Evolutionary conservation across 2,888 invertebrate genomes (phyloP).

Genomic region (Leptinotarsa juncta): DNA sequence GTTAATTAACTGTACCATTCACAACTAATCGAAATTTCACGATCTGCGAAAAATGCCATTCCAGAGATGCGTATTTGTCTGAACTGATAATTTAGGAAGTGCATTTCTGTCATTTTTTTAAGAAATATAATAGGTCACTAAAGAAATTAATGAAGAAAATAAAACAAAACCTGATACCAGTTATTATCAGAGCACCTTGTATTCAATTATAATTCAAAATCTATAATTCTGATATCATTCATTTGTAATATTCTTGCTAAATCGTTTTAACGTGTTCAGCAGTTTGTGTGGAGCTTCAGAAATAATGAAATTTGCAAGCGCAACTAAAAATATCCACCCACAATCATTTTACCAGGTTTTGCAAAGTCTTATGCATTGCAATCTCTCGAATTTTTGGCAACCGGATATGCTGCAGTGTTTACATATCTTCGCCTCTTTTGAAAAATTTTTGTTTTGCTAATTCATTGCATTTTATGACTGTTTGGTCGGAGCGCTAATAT

Average conservation of each 20-base stretch:
- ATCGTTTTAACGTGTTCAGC: neutral
- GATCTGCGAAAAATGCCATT: too few relatives aligned
- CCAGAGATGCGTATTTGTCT: too few relatives aligned
- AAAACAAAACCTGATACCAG: too few relatives aligned
- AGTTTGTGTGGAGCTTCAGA: slow-evolving; percentile 1
- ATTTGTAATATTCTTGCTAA: neutral
- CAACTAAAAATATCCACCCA: slow-evolving; percentile 3
- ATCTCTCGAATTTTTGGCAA: slow-evolving; percentile 9
- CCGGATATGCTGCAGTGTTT: neutral
- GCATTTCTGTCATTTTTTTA: too few relatives aligned
- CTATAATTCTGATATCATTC: neutral
- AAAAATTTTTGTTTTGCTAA: neutral
- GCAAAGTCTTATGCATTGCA: slow-evolving; percentile 11
- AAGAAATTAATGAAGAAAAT: too few relatives aligned
- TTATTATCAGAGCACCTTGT: too few relatives aligned
- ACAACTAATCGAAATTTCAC: too few relatives aligned
- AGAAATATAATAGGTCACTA: too few relatives aligned
- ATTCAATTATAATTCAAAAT: neutral
- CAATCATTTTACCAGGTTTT: slow-evolving; percentile 13
- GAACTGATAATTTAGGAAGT: too few relatives aligned
- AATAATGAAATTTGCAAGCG: slow-evolving; percentile 1
- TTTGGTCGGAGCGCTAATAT: neutral
- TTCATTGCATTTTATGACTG: neutral
- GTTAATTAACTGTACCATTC: too few relatives aligned
- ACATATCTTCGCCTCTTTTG: neutral